A percentile compares a stretch with the other conserved stretches of the same genome.
These are phyloP conservation scores for Leuciscus waleckii DNA, from an alignment of 2,797 vertebrate genomes.

Conservation along the genomic window DNA sequence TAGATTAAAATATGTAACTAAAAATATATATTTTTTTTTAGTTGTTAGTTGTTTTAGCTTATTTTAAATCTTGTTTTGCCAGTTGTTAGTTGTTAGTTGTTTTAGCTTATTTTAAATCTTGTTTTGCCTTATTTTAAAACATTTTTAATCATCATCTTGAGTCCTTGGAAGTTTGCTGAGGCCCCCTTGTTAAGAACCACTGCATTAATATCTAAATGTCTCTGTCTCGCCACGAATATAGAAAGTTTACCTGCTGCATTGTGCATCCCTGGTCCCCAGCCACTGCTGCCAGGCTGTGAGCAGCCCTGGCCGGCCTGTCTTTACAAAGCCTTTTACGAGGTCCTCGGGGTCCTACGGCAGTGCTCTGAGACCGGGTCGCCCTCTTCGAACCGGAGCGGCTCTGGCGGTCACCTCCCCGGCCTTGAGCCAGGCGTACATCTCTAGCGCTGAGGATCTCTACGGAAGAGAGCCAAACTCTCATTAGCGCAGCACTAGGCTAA, in stretches of 20 bases:
- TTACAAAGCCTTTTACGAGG: constrained; percentile 67
- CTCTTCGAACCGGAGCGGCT: constrained; percentile 59
- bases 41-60: neutral
- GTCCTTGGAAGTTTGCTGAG: neutral
- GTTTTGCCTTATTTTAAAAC: no score
- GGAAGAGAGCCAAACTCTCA: constrained; percentile 61
- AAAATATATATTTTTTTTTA: no score
- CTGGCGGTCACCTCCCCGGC: constrained; percentile 64
- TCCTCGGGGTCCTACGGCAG: constrained; percentile 72
- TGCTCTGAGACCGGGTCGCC: constrained; percentile 71
- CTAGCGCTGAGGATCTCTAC: constrained; percentile 81
- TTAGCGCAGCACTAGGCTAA: constrained; percentile 54
- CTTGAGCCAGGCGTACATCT: constrained; percentile 66
- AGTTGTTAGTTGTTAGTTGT: no score
- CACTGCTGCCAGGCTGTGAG: constrained; percentile 65
- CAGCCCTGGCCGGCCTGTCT: constrained; percentile 68
- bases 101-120: neutral
- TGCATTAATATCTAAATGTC: neutral
- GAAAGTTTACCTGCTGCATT: constrained; percentile 65
- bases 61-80: neutral
- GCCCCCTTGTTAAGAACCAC: neutral
- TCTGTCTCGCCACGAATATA: neutral
- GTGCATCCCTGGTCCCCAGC: constrained; percentile 74
- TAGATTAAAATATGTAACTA: neutral
- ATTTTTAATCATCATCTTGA: neutral